phyloP scores from a whole-genome alignment of 2,113 vertebrate species.

The Choloepus hoffmanni region DNA sequence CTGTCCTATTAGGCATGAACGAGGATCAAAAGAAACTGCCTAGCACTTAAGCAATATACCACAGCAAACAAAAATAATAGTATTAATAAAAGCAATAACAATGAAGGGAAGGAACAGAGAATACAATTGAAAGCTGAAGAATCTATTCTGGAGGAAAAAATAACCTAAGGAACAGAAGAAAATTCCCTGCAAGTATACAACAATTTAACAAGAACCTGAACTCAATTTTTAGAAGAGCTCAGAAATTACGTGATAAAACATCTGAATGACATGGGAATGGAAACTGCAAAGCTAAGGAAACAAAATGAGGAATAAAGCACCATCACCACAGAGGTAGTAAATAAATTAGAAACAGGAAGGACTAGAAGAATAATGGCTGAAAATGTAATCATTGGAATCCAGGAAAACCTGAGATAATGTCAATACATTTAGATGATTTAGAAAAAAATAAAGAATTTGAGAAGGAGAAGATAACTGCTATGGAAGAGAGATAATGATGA shows the following conservation, averaged over 20 bases:
- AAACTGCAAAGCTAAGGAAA: not conserved
- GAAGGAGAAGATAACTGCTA: not conserved
- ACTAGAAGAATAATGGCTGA: not conserved
- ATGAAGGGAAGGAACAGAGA: not conserved
- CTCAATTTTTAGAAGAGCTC: slow-evolving; percentile 32
- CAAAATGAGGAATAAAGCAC: not conserved
- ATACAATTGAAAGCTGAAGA: not conserved
- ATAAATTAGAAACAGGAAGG: not conserved
- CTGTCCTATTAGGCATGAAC: not conserved
- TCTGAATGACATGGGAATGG: not conserved
- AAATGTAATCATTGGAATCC: not conserved
- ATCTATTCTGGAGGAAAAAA: not conserved
- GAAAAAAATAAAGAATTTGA: slow-evolving; percentile 27
- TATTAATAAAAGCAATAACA: not conserved
- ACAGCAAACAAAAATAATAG: not conserved
- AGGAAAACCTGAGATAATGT: not conserved
- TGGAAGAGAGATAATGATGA: not conserved
- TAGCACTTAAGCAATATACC: not conserved
- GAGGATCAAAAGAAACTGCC: not conserved
- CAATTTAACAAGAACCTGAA: slow-evolving; percentile 15
- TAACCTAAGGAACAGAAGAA: not conserved
- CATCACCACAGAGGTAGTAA: not conserved
- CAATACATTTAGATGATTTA: slow-evolving; percentile 14
- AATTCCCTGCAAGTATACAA: not conserved
- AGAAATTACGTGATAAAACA: not conserved